Conservation (phyloP, 2,888 invertebrate species). For the Pocota personata region DNA sequence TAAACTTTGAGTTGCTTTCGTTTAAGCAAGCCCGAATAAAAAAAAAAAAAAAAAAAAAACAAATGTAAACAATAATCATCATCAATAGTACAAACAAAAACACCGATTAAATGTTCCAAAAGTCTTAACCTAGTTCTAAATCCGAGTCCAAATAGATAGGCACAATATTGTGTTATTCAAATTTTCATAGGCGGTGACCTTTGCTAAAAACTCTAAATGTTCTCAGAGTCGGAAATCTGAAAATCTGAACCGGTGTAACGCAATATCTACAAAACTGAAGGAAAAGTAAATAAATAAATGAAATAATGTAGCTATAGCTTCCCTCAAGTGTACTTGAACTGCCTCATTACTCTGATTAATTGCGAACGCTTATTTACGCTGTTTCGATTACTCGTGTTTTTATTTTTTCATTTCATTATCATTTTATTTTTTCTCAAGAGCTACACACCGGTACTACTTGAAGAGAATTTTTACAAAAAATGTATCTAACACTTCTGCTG, state of each 20-base stretch:
- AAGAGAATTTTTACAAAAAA: background rate
- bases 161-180: background rate
- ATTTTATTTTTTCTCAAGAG: background rate
- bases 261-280: background rate
- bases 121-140: background rate
- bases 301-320: background rate
- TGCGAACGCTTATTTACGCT: background rate
- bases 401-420: background rate
- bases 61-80: background rate
- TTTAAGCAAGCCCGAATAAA: background rate
- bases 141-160: background rate
- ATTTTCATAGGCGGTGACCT: background rate
- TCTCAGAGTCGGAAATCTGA: background rate
- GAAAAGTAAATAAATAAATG: background rate
- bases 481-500: background rate
- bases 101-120: background rate
- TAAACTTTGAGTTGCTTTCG: background rate
- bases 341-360: slow-evolving; percentile 1
- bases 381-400: background rate
- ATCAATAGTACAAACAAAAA: background rate
- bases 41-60: background rate
- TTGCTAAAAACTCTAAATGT: background rate
- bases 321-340: slow-evolving; percentile 1
- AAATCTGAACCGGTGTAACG: background rate
- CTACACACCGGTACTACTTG: background rate